These are phyloP conservation scores for Hybos culiciformis DNA, from an alignment of 2,888 invertebrate species.

Conservation along the genomic window DNA sequence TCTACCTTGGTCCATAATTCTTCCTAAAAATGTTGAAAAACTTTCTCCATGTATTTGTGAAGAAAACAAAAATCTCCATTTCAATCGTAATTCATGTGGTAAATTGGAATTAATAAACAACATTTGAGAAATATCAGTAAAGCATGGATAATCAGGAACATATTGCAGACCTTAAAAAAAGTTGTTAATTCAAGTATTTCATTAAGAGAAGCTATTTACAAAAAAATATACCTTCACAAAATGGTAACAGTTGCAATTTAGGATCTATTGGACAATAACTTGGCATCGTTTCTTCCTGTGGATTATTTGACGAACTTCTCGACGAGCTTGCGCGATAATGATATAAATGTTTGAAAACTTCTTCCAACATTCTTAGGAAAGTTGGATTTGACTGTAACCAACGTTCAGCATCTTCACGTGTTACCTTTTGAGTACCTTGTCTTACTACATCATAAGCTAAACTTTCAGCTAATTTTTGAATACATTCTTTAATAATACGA, in stretches of 20 bases:
- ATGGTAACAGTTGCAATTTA: slow-evolving; percentile 22
- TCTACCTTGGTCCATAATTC: slow-evolving; percentile 65
- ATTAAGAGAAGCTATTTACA: not conserved
- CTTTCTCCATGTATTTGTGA: slow-evolving; percentile 82
- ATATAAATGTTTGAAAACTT: slow-evolving; percentile 42
- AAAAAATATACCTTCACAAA: slow-evolving; percentile 17
- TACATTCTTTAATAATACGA: slow-evolving; percentile 40
- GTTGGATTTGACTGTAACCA: slow-evolving; percentile 39
- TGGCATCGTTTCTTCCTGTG: slow-evolving; percentile 9
- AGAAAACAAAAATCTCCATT: slow-evolving; percentile 81
- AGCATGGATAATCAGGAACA: slow-evolving; percentile 63
- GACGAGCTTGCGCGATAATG: slow-evolving; percentile 28
- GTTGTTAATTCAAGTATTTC: not conserved
- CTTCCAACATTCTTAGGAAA: slow-evolving; percentile 39
- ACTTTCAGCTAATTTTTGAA: slow-evolving; percentile 44
- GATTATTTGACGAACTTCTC: slow-evolving; percentile 13
- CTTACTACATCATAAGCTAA: slow-evolving; percentile 35
- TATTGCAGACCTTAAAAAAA: slow-evolving; percentile 45
- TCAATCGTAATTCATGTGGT: slow-evolving; percentile 56
- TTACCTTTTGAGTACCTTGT: slow-evolving; percentile 25
- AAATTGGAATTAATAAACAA: slow-evolving; percentile 68
- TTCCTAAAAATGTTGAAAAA: slow-evolving; percentile 64
- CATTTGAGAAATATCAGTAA: slow-evolving; percentile 60
- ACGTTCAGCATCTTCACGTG: slow-evolving; percentile 24
- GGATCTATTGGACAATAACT: not conserved